Evolutionary conservation across 2,113 vertebrate genomes (phyloP), one percentile per base, ranked within the genome.

Genomic region (Dipodomys stephensi): DNA sequence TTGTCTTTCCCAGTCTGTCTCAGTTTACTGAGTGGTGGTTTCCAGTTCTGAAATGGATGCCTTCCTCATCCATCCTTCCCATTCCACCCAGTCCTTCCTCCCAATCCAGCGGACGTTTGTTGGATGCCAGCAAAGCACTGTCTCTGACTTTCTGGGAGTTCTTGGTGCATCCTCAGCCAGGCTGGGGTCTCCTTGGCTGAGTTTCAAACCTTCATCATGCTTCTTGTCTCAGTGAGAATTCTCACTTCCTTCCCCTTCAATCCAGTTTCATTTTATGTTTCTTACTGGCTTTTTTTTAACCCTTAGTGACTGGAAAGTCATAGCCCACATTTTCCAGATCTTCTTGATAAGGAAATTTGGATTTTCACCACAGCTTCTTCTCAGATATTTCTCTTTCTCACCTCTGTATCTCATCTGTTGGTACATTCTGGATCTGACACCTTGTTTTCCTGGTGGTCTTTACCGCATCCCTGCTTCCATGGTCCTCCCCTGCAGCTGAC

Each of bases 401-500:
- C 32, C 32, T 2, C 25, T 6, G 23, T 0, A 27, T 11, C 2
- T 44, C 32, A 27, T n/a, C 46, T 72, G 27, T 28, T 22, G 28
- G 18, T 2, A 80, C 20, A 23, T 49, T 32, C 8, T 4, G 10
- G 57, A 67, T 7, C 20, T 87, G 53, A 46, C 0, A 11, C n/a
- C 11, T 35, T 76, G n/a, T 72, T 60, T 62, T 15, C 5, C 25
- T 2, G 0, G 11, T 46, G 3, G 12, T 0, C 39, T 11, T 90
- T 19, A 9, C 18, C 81, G 11, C 3, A 19, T 39, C 10, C 84
- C 62, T 84, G 46, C 10, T 15, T 30, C 46, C 4, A 30, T 2
- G 1, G 12, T 64, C 53, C n/a, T 6, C 13, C 7, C 1, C 8
- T 30, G 16, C 7, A 5, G 4, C 4, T 15, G 4, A 0, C n/a